Base-by-base conservation (phyloP, 1,140 invertebrate species). In the Aphelenchoides avenae region DNA sequence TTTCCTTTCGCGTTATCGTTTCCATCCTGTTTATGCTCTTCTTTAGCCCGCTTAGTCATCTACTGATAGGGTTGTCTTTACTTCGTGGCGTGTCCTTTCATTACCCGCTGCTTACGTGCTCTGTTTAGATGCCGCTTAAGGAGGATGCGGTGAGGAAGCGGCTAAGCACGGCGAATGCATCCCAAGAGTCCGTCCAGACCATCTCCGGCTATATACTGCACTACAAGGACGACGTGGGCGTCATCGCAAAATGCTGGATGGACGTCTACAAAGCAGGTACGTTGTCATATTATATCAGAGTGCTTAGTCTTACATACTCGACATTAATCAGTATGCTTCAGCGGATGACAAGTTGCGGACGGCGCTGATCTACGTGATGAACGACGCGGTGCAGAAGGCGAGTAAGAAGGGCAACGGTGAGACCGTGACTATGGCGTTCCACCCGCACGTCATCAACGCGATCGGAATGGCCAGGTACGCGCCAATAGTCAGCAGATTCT, bases 331-430 rank as follows among this genome's bases (percentile, higher is more conserved):
- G 11, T 13, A 44, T 41, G n/a, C 49, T 65, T 34, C 39, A 58
- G 69, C 47, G 26, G 40, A 37, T 7, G 69, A 72, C 22, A 51
- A 52, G 11, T 42, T 73, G 4, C 42, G 66, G 27, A 62, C 60
- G 5, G 71, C 61, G n/a, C 36, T 71, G 3, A 63, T 71, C 27
- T 71, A 70, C 31, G 50, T 71, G 13, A 58, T 76, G 52, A 73
- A 76, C 37, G 73, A 73, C 39, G 73, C 61, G 1, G 73, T 76
- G 7, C 70, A 75, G 51, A 67, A 63, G 27, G 70, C 64, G 11
- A 57, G 55, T 34, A 68, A 68, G 22, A 68, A 62, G 26, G 39
- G 67, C 15, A 34, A 48, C 27, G 61, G 70, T 6, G 48, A 22
- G 13, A 52, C 52, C 18, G 65, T 70, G 15, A 55, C 65, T 11